phyloP scores from a whole-genome alignment of 2,888 invertebrate species.

The Opisthograptis luteolata region DNA sequence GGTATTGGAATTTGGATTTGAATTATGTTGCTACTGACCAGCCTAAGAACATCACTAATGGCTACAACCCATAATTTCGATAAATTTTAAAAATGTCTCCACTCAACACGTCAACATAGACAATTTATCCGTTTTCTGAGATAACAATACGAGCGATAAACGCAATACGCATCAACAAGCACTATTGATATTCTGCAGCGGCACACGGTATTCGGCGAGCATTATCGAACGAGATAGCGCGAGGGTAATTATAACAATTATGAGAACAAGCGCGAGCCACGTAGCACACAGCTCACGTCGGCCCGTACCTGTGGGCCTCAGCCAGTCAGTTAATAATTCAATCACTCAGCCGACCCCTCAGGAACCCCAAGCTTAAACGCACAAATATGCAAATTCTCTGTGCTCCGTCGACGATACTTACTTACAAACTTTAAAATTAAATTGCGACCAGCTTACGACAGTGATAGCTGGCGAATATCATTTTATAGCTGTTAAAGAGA shows the following conservation, averaged over 20 bases:
- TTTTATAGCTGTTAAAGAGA: slow-evolving; percentile 41
- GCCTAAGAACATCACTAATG: too few species aligned
- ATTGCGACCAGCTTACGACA: slow-evolving; percentile 52
- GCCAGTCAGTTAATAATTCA: slow-evolving; percentile 76
- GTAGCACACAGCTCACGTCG: slow-evolving; percentile 66
- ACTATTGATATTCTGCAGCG: slow-evolving; percentile 52
- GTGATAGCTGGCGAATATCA: slow-evolving; percentile 48
- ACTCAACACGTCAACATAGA: too few species aligned
- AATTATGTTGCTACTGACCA: too few species aligned
- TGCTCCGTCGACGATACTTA: slow-evolving; percentile 52
- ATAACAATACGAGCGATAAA: slow-evolving; percentile 11
- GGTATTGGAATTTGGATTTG: too few species aligned
- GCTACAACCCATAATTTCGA: too few species aligned
- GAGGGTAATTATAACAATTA: slow-evolving; percentile 67
- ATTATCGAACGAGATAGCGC: slow-evolving; percentile 57
- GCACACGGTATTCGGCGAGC: slow-evolving; percentile 45
- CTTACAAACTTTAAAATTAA: slow-evolving; percentile 66
- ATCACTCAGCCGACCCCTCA: slow-evolving; percentile 62
- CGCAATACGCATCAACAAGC: slow-evolving; percentile 15
- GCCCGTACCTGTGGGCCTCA: slow-evolving; percentile 54
- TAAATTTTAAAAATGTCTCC: too few species aligned
- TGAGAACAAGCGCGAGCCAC: slow-evolving; percentile 48
- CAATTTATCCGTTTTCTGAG: not conserved
- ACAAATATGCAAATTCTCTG: slow-evolving; percentile 70
- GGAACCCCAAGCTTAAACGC: slow-evolving; percentile 58